Conservation (phyloP, 2,113 vertebrate species). For the Fregetta grallaria region DNA sequence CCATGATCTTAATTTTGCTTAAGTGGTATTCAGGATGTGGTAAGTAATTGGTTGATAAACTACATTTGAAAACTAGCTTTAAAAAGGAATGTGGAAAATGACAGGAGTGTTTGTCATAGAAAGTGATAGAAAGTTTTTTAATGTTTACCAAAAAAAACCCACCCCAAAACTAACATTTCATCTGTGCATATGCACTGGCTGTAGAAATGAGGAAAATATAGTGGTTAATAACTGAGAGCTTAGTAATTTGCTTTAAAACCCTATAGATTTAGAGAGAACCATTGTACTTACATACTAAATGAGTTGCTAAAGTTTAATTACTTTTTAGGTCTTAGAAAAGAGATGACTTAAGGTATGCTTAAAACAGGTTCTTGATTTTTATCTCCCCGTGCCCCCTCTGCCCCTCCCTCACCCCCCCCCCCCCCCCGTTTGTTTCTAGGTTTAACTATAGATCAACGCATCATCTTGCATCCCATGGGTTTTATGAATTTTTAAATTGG, state of each 20-base stretch:
- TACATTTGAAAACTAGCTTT: neutral
- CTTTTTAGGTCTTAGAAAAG: neutral
- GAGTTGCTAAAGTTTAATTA: neutral
- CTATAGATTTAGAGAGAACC: neutral
- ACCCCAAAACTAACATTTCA: neutral
- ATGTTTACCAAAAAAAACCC: neutral
- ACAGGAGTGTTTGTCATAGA: neutral
- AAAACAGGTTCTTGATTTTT: neutral
- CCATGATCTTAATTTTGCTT: neutral
- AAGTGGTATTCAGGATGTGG: neutral
- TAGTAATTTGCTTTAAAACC: neutral
- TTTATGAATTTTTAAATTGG: conserved; percentile 99
- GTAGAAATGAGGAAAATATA: neutral
- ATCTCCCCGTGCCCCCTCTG: too few species aligned
- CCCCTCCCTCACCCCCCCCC: too few species aligned
- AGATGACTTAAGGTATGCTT: neutral
- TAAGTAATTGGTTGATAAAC: neutral
- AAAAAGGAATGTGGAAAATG: neutral
- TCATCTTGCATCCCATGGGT: conserved; percentile 97
- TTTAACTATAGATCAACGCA: conserved; percentile 99
- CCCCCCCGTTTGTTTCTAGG: conserved; percentile 72
- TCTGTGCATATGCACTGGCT: neutral
- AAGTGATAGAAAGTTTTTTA: neutral
- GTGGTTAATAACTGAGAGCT: neutral
- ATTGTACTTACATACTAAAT: neutral